Conservation (phyloP, 2,888 invertebrate species). For the Horisme vitalbata region DNA sequence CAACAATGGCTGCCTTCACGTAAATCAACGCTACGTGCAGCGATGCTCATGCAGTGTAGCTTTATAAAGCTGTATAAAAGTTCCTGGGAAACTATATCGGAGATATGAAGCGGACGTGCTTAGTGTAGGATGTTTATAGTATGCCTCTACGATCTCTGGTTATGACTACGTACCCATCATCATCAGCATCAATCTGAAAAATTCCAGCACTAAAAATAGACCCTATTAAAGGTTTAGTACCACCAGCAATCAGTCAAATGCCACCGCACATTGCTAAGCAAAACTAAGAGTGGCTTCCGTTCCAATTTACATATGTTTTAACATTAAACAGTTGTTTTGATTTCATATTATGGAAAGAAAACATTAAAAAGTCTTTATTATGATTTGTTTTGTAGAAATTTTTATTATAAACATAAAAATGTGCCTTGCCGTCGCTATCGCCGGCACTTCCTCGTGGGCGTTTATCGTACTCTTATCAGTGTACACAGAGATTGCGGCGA, state of each 20-base stretch:
- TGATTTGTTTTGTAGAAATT: conserved; percentile 2
- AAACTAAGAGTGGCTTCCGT: no score
- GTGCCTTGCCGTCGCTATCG: conserved; percentile 40
- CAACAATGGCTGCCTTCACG: conserved; percentile 34
- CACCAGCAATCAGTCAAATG: no score
- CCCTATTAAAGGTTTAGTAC: no score
- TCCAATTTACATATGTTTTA: no score
- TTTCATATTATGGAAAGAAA: no score
- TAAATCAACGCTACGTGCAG: conserved; percentile 34
- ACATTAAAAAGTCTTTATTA: no score
- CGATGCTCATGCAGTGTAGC: conserved; percentile 29
- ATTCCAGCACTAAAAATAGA: no score
- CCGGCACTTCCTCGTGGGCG: conserved; percentile 60
- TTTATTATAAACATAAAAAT: conserved; percentile 33
- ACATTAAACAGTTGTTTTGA: no score
- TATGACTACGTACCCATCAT: no score
- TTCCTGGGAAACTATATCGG: conserved; percentile 24
- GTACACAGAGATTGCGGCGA: conserved; percentile 50
- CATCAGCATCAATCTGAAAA: no score
- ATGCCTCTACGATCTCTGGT: neutral
- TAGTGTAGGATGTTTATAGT: neutral
- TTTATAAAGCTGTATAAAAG: conserved; percentile 25
- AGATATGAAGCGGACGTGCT: conserved; percentile 6
- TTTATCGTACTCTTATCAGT: conserved; percentile 64
- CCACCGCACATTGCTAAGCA: no score